These are phyloP conservation scores for Luffia ferchaultella DNA, from an alignment of 2,888 invertebrate species.

Conservation along the genomic window DNA sequence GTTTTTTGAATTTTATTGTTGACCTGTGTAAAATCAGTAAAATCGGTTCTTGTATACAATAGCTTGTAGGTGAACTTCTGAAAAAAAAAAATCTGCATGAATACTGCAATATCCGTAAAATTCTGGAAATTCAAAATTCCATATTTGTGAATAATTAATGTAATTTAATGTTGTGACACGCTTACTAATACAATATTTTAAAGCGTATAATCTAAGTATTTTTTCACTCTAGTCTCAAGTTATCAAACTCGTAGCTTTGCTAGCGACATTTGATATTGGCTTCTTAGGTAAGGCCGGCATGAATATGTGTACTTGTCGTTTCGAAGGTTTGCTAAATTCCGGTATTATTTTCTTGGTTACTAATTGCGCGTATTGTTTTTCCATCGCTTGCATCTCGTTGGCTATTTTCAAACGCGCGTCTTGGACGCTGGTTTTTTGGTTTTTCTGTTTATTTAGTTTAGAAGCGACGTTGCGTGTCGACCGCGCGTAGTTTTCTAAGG, in stretches of 20 bases:
- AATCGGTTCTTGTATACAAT: too few species aligned
- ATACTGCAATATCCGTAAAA: too few species aligned
- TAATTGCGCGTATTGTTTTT: constrained; percentile 51
- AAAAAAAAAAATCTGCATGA: too few species aligned
- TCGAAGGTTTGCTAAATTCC: constrained; percentile 37
- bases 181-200: too few species aligned
- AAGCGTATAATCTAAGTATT: too few species aligned
- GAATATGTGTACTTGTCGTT: constrained; percentile 78
- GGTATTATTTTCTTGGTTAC: constrained; percentile 50
- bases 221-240: too few species aligned
- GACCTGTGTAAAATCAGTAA: too few species aligned
- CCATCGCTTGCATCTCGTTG: constrained; percentile 38
- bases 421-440: constrained; percentile 31
- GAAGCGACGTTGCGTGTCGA: constrained; percentile 46
- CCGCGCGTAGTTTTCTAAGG: constrained; percentile 59
- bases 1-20: too few species aligned
- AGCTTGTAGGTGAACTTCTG: too few species aligned
- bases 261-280: constrained; percentile 26
- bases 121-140: too few species aligned
- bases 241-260: constrained; percentile 39
- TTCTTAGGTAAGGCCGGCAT: constrained; percentile 72
- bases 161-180: too few species aligned
- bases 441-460: constrained; percentile 31
- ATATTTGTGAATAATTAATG: too few species aligned
- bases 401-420: constrained; percentile 49